Evolutionary conservation across 2,797 vertebrate genomes (phyloP), one percentile per base, ranked within the genome.

Genomic region (Galago senegalensis): DNA sequence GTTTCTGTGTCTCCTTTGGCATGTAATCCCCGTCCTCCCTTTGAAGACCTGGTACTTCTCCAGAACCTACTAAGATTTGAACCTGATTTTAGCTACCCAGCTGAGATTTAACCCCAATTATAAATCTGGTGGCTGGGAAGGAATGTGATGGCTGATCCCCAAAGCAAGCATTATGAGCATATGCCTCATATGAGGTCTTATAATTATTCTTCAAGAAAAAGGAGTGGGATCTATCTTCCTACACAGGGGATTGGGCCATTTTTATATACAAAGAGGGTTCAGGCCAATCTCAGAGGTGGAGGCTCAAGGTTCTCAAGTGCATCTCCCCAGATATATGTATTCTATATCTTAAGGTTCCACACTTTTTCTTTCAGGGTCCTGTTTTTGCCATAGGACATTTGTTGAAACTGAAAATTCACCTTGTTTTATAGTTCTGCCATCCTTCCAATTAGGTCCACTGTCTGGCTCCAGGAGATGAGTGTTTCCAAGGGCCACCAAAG

Each of bases 201-300:
- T 4, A 12, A 43, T 88, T 88, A 84, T 43, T 69, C 34, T 77
- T 93, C 4, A 53, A 70, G 34, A 94, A 94, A 94, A 9, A 23
- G 12, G 18, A 81, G 7, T 4, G 31, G 8, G 37, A 10, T 17
- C n/a, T 93, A 31, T 63, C 27, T 17, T 91, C 12, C 29, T 86
- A 83, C 11, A 76, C 40, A 31, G 16, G 6, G 14, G 4, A 14
- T 3, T n/a, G 37, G 17, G 1, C 2, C 80, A 82, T 81, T 93
- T 83, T 31, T 75, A 12, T 25, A 43, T 56, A n/a, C 31, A 49
- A 20, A 67, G 9, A 73, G 2, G 8, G 3, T 53, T 84, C 63
- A 56, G 14, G 2, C 29, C 46, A 79, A 67, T 87, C 27, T 60
- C n/a, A 87, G 46, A 90, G 90, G 49, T 58, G 27, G 46, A 16